A percentile compares a stretch with the other conserved stretches of the same genome.
These are phyloP conservation scores for Halcyon leucocephala DNA, from an alignment of 2,797 vertebrate species.

Conservation along the genomic window DNA sequence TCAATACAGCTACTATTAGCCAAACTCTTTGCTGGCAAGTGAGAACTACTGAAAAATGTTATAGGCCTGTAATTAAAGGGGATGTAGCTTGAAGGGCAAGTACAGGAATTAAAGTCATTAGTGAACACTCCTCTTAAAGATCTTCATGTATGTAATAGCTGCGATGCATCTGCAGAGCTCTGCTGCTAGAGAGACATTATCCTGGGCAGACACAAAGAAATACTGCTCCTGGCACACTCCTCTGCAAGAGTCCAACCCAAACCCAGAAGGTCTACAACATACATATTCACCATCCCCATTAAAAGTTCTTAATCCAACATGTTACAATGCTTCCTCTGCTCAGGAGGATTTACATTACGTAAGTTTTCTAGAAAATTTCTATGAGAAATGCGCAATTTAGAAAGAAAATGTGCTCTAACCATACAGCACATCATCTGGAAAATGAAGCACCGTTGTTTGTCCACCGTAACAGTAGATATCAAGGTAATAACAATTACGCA, in stretches of 20 bases:
- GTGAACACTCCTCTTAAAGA: background rate
- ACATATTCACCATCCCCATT: background rate
- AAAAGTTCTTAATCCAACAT: background rate
- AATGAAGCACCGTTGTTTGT: background rate
- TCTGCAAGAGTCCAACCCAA: background rate
- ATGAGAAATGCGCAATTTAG: background rate
- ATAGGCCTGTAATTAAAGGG: slow-evolving; percentile 52
- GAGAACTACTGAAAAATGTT: slow-evolving; percentile 35
- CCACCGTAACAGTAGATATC: slow-evolving; percentile 34
- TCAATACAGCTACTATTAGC: slow-evolving; percentile 68
- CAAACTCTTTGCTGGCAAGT: slow-evolving; percentile 42
- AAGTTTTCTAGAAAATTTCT: background rate
- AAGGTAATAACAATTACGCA: slow-evolving; percentile 58
- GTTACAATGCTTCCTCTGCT: background rate
- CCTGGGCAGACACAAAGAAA: background rate
- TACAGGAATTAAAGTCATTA: background rate
- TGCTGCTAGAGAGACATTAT: background rate
- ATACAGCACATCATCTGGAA: background rate
- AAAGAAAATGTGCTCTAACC: background rate
- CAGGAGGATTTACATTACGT: background rate
- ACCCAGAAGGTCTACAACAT: background rate
- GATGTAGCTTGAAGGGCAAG: slow-evolving; percentile 21
- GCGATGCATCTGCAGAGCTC: background rate
- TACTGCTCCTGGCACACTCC: accelerated
- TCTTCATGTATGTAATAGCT: background rate